These are phyloP conservation scores for Dione vanillae DNA, from an alignment of 2,888 invertebrate species.

Conservation along the genomic window DNA sequence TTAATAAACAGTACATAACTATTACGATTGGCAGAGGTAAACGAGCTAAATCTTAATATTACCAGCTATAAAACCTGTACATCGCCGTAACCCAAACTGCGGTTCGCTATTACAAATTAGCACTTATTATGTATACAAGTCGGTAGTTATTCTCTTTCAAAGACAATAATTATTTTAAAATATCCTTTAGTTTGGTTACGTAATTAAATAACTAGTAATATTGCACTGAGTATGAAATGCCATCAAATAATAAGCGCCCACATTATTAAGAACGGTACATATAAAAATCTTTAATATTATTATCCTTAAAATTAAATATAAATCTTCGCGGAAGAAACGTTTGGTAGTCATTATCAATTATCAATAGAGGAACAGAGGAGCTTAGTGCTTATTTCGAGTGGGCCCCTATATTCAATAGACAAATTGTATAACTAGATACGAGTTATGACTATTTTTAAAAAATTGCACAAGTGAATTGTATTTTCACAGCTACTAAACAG, in stretches of 20 bases:
- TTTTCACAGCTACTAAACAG: slow-evolving; percentile 81
- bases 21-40: slow-evolving; percentile 84
- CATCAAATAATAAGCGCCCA: slow-evolving; percentile 85
- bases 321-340: slow-evolving; percentile 81
- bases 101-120: slow-evolving; percentile 74
- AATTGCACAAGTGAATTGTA: slow-evolving; percentile 84
- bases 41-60: slow-evolving; percentile 82
- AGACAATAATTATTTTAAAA: slow-evolving; percentile 82
- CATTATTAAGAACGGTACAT: slow-evolving; percentile 71
- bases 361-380: slow-evolving; percentile 69
- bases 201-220: slow-evolving; percentile 86
- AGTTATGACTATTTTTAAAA: slow-evolving; percentile 82
- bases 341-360: slow-evolving; percentile 68
- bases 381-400: slow-evolving; percentile 74
- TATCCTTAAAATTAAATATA: slow-evolving; percentile 79
- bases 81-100: slow-evolving; percentile 82
- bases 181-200: slow-evolving; percentile 85
- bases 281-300: slow-evolving; percentile 72
- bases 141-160: slow-evolving; percentile 81
- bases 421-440: slow-evolving; percentile 82
- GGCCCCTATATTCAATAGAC: slow-evolving; percentile 82
- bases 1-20: slow-evolving; percentile 82
- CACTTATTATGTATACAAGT: slow-evolving; percentile 81
- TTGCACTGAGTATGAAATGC: slow-evolving; percentile 85
- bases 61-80: slow-evolving; percentile 84